Evolutionary conservation across 2,113 vertebrate species (phyloP).

Genomic region (Syngnathoides biaculeatus): DNA sequence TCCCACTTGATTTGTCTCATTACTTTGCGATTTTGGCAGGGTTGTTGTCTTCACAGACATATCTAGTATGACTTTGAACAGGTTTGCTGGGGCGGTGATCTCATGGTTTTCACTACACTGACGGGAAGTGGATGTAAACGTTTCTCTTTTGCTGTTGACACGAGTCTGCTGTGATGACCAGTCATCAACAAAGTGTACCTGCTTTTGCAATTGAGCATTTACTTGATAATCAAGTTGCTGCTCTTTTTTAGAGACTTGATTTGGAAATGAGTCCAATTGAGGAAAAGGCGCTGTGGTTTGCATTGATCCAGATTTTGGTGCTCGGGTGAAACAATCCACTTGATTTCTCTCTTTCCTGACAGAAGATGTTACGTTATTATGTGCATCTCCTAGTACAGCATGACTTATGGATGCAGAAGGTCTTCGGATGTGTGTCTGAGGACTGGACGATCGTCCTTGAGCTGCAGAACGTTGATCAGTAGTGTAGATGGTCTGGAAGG

Average conservation of each 20-base stretch:
- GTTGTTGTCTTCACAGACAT: conserved; percentile 58
- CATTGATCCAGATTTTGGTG: neutral
- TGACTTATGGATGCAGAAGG: neutral
- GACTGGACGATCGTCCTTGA: conserved; percentile 24
- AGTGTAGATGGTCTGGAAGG: conserved; percentile 13
- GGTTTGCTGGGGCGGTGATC: conserved; percentile 60
- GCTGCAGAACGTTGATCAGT: conserved; percentile 22
- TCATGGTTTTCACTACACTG: conserved; percentile 27
- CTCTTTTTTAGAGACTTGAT: conserved; percentile 9
- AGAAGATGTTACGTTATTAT: neutral
- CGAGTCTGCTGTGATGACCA: conserved; percentile 8
- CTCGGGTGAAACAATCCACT: conserved; percentile 9
- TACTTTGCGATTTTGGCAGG: conserved; percentile 2
- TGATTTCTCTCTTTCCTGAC: conserved; percentile 4
- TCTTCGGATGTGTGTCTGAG: conserved; percentile 16
- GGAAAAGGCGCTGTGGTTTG: conserved; percentile 8
- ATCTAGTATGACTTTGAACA: conserved; percentile 59
- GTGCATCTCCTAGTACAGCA: neutral
- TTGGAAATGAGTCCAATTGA: conserved; percentile 18
- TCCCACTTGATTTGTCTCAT: neutral
- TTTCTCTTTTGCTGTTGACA: conserved; percentile 9
- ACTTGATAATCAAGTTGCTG: neutral
- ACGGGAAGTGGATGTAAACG: conserved; percentile 9
- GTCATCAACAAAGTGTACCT: neutral
- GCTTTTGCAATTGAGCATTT: neutral